Percentiles rank a stretch among this genome's conserved stretches.
These are phyloP conservation scores for Saxidomus purpurata DNA, from an alignment of 1,140 invertebrate genomes.

Conservation along the genomic window DNA sequence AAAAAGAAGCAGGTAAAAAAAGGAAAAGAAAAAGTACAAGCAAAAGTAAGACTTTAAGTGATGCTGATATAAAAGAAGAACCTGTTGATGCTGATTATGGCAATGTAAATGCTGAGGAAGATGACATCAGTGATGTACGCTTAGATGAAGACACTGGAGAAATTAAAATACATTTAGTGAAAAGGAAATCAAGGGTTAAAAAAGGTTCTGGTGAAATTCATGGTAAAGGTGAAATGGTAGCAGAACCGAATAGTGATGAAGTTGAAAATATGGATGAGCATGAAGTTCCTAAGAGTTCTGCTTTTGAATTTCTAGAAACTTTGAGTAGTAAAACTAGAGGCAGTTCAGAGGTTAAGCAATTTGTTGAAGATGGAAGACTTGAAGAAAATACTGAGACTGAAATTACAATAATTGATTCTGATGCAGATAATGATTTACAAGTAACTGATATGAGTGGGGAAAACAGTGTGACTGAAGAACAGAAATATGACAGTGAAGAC, in stretches of 20 bases:
- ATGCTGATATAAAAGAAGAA: conserved; percentile 41
- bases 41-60: conserved; percentile 17
- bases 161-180: background rate
- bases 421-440: background rate
- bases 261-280: background rate
- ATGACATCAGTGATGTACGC: conserved; percentile 64
- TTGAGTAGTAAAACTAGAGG: background rate
- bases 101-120: background rate
- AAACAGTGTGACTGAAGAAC: background rate
- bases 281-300: conserved; percentile 3
- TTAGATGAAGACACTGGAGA: conserved; percentile 36
- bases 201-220: background rate
- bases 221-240: background rate
- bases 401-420: background rate
- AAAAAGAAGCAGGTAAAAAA: background rate
- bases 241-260: background rate
- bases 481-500: background rate
- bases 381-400: background rate
- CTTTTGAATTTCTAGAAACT: conserved; percentile 9
- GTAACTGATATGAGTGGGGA: background rate
- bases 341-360: background rate
- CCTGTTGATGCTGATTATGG: background rate
- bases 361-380: background rate
- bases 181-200: conserved; percentile 1
- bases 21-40: background rate